Evolutionary conservation across 1,140 invertebrate genomes (phyloP).

Genomic region (Sipha flava): DNA sequence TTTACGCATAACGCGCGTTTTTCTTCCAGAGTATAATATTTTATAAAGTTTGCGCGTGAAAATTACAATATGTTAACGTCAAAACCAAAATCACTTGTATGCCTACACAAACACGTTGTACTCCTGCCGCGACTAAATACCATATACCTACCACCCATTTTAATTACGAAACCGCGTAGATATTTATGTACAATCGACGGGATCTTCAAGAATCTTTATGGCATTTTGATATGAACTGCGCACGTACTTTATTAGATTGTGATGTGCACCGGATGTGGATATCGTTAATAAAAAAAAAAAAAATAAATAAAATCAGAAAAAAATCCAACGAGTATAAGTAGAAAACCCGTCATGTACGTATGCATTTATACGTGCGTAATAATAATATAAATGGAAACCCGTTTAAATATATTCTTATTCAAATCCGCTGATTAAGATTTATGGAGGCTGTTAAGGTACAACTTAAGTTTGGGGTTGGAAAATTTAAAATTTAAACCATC

Average conservation of each 20-base stretch:
- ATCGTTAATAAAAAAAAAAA: slow-evolving; percentile 18
- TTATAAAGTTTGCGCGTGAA: background rate
- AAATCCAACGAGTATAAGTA: background rate
- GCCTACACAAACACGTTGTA: background rate
- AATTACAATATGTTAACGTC: background rate
- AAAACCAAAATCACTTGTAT: background rate
- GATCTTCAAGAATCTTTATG: background rate
- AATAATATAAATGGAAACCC: background rate
- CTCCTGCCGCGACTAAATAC: too few relatives aligned
- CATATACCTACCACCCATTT: too few relatives aligned
- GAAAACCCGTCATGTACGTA: background rate
- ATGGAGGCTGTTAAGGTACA: background rate
- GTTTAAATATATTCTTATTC: background rate
- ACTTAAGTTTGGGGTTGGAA: background rate
- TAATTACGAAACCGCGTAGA: too few relatives aligned
- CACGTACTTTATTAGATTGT: background rate
- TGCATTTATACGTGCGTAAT: background rate
- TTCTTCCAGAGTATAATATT: background rate
- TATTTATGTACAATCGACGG: background rate
- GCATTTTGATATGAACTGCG: background rate
- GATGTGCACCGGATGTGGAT: slow-evolving; percentile 20
- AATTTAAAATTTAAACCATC: background rate
- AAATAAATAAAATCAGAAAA: slow-evolving; percentile 9
- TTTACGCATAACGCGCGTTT: background rate
- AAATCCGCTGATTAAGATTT: slow-evolving; percentile 11